Evolutionary conservation across 2,113 vertebrate species (phyloP).

Genomic region (Gymnorhina tibicen): DNA sequence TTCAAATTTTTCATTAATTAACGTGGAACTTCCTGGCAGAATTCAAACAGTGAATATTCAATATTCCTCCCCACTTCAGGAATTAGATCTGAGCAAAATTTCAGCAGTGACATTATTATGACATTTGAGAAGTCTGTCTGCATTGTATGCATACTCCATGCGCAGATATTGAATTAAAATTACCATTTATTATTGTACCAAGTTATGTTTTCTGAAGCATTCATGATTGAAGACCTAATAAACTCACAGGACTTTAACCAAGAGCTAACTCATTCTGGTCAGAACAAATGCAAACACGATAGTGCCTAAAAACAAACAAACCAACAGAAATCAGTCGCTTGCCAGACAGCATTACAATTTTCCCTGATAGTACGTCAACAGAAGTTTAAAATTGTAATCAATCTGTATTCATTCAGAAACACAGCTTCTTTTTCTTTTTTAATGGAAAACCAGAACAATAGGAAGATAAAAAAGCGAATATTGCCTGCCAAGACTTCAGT

Average conservation of each 20-base stretch:
- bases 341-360: neutral
- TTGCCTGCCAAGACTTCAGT: neutral
- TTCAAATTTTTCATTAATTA: neutral
- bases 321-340: neutral
- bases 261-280: neutral
- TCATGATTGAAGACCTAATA: neutral
- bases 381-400: neutral
- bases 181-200: neutral
- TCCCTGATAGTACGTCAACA: neutral
- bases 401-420: neutral
- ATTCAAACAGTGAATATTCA: neutral
- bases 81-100: neutral
- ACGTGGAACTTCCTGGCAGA: neutral
- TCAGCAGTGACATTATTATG: neutral
- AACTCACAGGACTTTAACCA: neutral
- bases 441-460: neutral
- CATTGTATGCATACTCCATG: neutral
- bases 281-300: neutral
- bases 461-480: neutral
- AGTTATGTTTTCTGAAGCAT: neutral
- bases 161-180: neutral
- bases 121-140: neutral
- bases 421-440: neutral
- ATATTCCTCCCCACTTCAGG: neutral
- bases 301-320: neutral